phyloP scores from a whole-genome alignment of 2,797 vertebrate species.

The Pangasius krempfi region DNA sequence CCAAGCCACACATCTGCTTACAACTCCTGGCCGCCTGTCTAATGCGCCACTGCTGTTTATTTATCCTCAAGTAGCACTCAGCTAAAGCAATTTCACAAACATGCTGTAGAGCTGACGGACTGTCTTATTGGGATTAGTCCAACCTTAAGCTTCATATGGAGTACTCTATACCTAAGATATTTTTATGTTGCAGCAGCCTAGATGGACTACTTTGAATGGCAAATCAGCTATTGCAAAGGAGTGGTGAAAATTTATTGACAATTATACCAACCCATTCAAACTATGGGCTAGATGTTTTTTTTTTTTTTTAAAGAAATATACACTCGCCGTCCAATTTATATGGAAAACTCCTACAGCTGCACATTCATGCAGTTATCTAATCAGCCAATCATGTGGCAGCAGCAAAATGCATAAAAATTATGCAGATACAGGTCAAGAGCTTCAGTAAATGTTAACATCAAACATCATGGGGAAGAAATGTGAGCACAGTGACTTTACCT shows the following conservation, averaged over 20 bases:
- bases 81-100: slow-evolving; percentile 47
- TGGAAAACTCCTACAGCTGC: no score
- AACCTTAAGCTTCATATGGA: slow-evolving; percentile 31
- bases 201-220: slow-evolving; percentile 5
- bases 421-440: no score
- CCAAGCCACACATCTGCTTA: slow-evolving; percentile 61
- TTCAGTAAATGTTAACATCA: no score
- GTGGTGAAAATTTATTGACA: neutral
- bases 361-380: no score
- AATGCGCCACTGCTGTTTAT: slow-evolving; percentile 56
- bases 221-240: neutral
- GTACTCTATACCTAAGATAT: neutral
- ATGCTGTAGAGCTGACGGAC: slow-evolving; percentile 42
- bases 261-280: neutral
- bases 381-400: no score
- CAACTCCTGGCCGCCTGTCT: slow-evolving; percentile 50
- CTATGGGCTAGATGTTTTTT: neutral
- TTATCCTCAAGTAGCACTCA: slow-evolving; percentile 50
- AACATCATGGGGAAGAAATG: no score
- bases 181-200: neutral
- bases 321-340: no score
- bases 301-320: no score
- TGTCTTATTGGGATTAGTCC: slow-evolving; percentile 33
- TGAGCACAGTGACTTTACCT: no score
- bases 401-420: no score